Conservation (phyloP, 35 echinoderm and acorn worm species). For the Hemicentrotus pulcherrimus region DNA sequence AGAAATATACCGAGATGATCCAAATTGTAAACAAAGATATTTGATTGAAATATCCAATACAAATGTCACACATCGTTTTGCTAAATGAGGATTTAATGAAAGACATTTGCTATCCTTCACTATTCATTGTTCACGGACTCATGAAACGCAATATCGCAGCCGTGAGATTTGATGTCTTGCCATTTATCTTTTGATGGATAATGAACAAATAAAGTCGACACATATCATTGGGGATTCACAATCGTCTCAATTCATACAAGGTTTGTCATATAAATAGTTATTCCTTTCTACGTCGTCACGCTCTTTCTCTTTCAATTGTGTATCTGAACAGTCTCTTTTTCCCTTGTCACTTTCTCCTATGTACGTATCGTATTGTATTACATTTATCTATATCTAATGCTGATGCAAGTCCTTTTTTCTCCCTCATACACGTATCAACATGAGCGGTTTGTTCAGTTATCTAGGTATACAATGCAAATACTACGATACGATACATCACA, state of each 20-base stretch:
- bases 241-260: background rate
- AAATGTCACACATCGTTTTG: background rate
- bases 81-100: slow-evolving; percentile 6
- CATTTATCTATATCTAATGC: no score
- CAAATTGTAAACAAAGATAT: background rate
- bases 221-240: background rate
- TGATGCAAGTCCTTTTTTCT: no score
- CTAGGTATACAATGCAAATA: no score
- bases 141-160: background rate
- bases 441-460: no score
- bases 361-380: no score
- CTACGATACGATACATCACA: no score
- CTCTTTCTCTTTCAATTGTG: no score
- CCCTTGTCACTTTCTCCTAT: no score
- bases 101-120: background rate
- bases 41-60: background rate
- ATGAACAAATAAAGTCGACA: background rate
- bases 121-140: background rate
- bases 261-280: no score
- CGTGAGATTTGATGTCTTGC: background rate
- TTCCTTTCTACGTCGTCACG: no score
- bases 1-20: background rate
- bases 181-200: background rate
- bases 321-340: no score
- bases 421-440: no score